These are phyloP conservation scores for Peromyscus californicus DNA, from an alignment of 2,113 vertebrate genomes.

Conservation along the genomic window DNA sequence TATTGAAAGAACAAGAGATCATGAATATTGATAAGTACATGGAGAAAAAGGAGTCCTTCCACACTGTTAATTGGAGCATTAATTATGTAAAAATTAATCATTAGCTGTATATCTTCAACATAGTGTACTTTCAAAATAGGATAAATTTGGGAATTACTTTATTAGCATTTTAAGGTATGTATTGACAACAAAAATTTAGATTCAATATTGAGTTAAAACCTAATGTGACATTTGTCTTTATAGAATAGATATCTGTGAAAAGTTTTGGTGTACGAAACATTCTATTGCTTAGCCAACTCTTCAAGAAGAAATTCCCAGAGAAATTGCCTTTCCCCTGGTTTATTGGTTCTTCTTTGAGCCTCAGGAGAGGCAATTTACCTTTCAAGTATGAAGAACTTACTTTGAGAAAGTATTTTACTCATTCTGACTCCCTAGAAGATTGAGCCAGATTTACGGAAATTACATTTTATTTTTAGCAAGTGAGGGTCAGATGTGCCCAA, in stretches of 20 bases:
- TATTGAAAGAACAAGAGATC: not conserved
- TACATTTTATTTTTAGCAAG: conserved; percentile 73
- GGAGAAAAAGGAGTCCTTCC: not conserved
- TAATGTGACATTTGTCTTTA: not conserved
- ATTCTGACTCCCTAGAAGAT: conserved; percentile 63
- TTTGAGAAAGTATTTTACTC: conserved; percentile 68
- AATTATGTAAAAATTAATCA: not conserved
- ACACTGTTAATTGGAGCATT: not conserved
- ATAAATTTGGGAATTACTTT: not conserved
- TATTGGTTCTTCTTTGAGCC: conserved; percentile 55
- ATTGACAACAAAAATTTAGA: not conserved
- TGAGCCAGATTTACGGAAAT: conserved; percentile 74
- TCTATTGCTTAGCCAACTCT: conserved; percentile 26
- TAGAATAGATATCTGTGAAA: conserved; percentile 2
- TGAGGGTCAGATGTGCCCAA: conserved; percentile 48
- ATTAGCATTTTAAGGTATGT: not conserved
- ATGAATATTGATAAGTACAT: no score
- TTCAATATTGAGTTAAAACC: not conserved
- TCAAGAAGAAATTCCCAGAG: conserved; percentile 26
- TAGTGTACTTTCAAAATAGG: not conserved
- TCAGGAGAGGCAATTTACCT: conserved; percentile 71
- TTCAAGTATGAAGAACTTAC: conserved; percentile 72
- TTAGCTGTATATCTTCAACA: not conserved
- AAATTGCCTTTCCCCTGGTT: conserved; percentile 58
- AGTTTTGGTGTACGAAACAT: not conserved